Percentiles rank a stretch among this genome's conserved stretches.
These are phyloP conservation scores for Atta colombica DNA, from an alignment of 1,140 invertebrate genomes.

Conservation along the genomic window DNA sequence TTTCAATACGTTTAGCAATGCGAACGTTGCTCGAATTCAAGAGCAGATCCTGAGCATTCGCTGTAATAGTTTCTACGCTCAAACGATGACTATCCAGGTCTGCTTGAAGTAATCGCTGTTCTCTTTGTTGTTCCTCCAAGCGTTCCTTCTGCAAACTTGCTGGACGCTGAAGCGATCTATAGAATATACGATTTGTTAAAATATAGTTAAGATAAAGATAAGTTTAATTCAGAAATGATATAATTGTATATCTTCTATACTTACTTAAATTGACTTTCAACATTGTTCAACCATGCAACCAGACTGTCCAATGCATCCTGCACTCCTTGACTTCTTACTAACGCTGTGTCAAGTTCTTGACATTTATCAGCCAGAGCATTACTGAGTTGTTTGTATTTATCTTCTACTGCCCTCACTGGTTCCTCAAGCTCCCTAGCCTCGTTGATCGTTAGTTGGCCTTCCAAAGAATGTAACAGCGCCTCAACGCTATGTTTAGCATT, in stretches of 20 bases:
- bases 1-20: constrained; percentile 95
- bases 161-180: constrained; percentile 91
- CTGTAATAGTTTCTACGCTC: constrained; percentile 93
- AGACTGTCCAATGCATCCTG: constrained; percentile 96
- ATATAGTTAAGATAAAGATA: constrained; percentile 23
- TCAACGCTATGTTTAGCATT: constrained; percentile 91
- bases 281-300: constrained; percentile 93
- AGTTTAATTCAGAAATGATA: neutral
- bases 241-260: constrained; percentile 70
- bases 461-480: constrained; percentile 91
- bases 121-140: constrained; percentile 95
- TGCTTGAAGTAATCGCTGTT: constrained; percentile 92
- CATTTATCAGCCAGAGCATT: constrained; percentile 92
- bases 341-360: constrained; percentile 93
- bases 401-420: constrained; percentile 92
- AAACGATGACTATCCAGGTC: constrained; percentile 95
- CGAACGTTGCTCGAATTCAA: constrained; percentile 93
- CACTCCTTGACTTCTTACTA: constrained; percentile 97
- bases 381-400: constrained; percentile 92
- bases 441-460: constrained; percentile 92
- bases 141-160: constrained; percentile 95
- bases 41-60: constrained; percentile 93
- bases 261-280: constrained; percentile 94
- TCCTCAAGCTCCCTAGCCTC: constrained; percentile 93
- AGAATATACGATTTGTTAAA: neutral